A percentile compares a stretch with the other conserved stretches of the same genome.
Conservation (phyloP, 2,888 invertebrate genomes). For the Synergus umbraculus region DNA sequence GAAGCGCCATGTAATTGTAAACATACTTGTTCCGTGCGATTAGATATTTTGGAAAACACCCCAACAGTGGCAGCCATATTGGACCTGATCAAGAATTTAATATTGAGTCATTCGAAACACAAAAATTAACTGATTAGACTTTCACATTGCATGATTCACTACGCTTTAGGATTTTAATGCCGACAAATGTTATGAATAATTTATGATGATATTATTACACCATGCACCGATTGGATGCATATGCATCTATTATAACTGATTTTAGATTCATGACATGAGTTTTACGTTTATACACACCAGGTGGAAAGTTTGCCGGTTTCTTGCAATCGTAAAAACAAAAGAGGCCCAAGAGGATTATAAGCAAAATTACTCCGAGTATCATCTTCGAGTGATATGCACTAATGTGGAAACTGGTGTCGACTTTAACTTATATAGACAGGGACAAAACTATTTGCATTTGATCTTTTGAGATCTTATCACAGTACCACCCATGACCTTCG, state of each 20-base stretch:
- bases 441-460: constrained; percentile 47
- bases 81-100: constrained; percentile 77
- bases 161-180: constrained; percentile 1
- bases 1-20: constrained; percentile 82
- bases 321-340: constrained; percentile 61
- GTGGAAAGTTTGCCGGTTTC: constrained; percentile 71
- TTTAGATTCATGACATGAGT: constrained; percentile 3
- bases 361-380: constrained; percentile 48
- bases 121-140: constrained; percentile 13
- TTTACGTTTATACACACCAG: constrained; percentile 61
- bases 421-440: constrained; percentile 40
- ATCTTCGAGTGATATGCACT: constrained; percentile 50
- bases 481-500: constrained; percentile 51
- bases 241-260: neutral
- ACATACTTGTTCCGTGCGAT: constrained; percentile 74
- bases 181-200: constrained; percentile 24
- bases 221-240: constrained; percentile 3
- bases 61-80: constrained; percentile 79
- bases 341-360: constrained; percentile 51
- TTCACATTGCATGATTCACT: constrained; percentile 10
- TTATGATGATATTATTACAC: constrained; percentile 31
- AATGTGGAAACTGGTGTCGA: constrained; percentile 41
- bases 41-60: constrained; percentile 77
- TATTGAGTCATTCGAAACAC: constrained; percentile 13
- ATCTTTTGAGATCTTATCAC: constrained; percentile 54